Evolutionary conservation across 1,140 invertebrate genomes (phyloP).

Genomic region (Tribolium madens): DNA sequence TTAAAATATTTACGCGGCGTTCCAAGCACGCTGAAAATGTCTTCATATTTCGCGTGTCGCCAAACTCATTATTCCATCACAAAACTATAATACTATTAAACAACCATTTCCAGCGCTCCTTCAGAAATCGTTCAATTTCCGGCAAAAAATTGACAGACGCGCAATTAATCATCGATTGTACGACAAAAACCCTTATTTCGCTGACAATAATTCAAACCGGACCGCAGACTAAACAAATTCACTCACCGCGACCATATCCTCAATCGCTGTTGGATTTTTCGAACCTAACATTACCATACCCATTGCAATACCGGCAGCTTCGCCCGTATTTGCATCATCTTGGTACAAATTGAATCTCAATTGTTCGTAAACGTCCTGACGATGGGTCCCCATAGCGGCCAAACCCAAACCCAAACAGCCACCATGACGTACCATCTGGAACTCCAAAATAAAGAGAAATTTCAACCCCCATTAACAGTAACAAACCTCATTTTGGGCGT

Average conservation of each 20-base stretch:
- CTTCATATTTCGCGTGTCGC: neutral
- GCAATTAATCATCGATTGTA: slow-evolving; percentile 7
- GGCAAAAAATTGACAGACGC: neutral
- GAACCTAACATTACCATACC: slow-evolving; percentile 99
- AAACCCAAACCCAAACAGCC: slow-evolving; percentile 96
- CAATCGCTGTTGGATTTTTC: slow-evolving; percentile 86
- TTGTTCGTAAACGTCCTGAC: slow-evolving; percentile 95
- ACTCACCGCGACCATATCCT: slow-evolving; percentile 92
- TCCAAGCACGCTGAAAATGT: neutral
- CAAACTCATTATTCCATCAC: no score
- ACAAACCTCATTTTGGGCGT: slow-evolving; percentile 87
- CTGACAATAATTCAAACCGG: neutral
- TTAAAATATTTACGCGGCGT: neutral
- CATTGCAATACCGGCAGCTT: slow-evolving; percentile 98
- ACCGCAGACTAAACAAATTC: slow-evolving; percentile 15
- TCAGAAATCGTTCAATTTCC: neutral
- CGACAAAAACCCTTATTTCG: neutral
- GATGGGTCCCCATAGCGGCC: slow-evolving; percentile 96
- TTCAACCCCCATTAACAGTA: neutral
- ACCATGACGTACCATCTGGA: slow-evolving; percentile 93
- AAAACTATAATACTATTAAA: neutral
- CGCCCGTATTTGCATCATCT: slow-evolving; percentile 98
- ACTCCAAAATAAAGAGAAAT: slow-evolving; percentile 16
- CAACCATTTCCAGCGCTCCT: neutral
- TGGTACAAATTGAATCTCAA: slow-evolving; percentile 97